Conservation (phyloP, 2,113 vertebrate species). For the Anarhynchus alexandrinus region DNA sequence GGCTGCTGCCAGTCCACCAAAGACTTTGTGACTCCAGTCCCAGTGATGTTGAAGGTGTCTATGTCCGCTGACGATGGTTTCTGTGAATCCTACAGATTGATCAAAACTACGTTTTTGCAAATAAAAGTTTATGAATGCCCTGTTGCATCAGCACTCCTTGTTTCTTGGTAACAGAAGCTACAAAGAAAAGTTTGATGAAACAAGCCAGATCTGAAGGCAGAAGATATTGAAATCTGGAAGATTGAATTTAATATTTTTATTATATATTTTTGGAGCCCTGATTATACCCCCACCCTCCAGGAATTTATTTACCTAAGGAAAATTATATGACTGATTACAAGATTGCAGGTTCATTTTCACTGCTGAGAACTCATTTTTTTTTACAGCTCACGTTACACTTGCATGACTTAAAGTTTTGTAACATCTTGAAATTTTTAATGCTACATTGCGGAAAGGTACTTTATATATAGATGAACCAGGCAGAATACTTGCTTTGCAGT, state of each 20-base stretch:
- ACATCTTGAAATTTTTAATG: conserved; percentile 64
- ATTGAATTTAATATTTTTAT: conserved; percentile 64
- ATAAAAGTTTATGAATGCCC: not conserved
- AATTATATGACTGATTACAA: conserved; percentile 74
- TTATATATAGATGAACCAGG: conserved; percentile 48
- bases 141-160: not conserved
- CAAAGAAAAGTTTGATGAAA: not conserved
- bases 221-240: conserved; percentile 59
- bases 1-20: not conserved
- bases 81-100: not conserved
- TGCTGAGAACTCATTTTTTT: conserved; percentile 35
- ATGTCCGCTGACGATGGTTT: fast-evolving
- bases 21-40: not conserved
- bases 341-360: conserved; percentile 72
- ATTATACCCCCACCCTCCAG: conserved; percentile 53
- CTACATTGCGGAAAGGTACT: conserved; percentile 54
- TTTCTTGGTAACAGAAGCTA: not conserved
- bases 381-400: conserved; percentile 59
- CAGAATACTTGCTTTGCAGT: conserved; percentile 36
- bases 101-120: not conserved
- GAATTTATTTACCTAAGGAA: conserved; percentile 76
- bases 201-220: conserved; percentile 43
- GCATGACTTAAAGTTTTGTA: conserved; percentile 66
- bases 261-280: conserved; percentile 71
- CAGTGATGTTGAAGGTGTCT: fast-evolving